Evolutionary conservation across 2,888 invertebrate genomes (phyloP).

Genomic region (Galeruca laticollis): DNA sequence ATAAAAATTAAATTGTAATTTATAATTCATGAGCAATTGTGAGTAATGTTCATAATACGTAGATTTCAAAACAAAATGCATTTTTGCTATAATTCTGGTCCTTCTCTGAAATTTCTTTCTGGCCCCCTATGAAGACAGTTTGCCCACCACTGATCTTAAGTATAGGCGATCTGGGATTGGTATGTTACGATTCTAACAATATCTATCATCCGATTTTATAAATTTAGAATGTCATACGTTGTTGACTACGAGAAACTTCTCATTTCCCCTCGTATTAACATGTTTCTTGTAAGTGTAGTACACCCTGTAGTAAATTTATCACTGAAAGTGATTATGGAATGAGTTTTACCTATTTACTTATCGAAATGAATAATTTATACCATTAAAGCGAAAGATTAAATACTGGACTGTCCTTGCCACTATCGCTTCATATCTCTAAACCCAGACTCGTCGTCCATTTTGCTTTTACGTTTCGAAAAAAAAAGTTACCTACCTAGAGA

Average conservation of each 20-base stretch:
- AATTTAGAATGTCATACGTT: too few relatives aligned
- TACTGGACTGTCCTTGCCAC: conserved; percentile 63
- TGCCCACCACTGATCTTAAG: too few relatives aligned
- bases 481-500: conserved; percentile 52
- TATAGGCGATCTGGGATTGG: too few relatives aligned
- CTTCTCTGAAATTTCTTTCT: too few relatives aligned
- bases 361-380: conserved; percentile 65
- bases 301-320: conserved; percentile 47
- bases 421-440: conserved; percentile 64
- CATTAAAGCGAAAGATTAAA: conserved; percentile 65
- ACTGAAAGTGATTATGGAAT: conserved; percentile 61
- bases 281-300: conserved; percentile 48
- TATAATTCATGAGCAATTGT: too few relatives aligned
- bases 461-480: conserved; percentile 53
- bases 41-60: too few relatives aligned
- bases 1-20: too few relatives aligned
- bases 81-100: too few relatives aligned
- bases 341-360: conserved; percentile 65
- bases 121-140: too few relatives aligned
- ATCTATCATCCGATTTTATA: too few relatives aligned
- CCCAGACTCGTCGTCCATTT: conserved; percentile 59
- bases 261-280: background rate
- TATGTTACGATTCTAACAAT: too few relatives aligned
- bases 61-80: too few relatives aligned
- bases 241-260: background rate